Conservation (phyloP, 2,113 vertebrate genomes). For the Nyctereutes procyonoides region DNA sequence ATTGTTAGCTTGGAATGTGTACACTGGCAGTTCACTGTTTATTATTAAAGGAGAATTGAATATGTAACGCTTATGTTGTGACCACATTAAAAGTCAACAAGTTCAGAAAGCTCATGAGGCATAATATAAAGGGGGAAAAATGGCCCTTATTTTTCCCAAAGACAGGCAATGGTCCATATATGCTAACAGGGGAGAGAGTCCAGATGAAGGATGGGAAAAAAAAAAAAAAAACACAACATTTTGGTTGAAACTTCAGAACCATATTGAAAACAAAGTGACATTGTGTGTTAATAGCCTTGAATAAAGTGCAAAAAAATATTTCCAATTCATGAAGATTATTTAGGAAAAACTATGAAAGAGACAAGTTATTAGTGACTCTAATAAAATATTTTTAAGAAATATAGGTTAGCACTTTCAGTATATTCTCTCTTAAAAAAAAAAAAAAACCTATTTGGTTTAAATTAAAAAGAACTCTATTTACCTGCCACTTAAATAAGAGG, state of each 20-base stretch:
- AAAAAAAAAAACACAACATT: not conserved
- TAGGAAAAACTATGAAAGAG: not conserved
- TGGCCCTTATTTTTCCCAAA: not conserved
- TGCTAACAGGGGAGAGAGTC: not conserved
- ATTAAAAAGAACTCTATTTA: not conserved
- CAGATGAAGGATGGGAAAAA: not conserved
- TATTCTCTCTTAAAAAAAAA: not conserved
- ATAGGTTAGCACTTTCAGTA: not conserved
- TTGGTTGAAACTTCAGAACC: not conserved
- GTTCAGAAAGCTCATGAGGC: not conserved
- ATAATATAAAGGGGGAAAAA: not conserved
- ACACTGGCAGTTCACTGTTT: not conserved
- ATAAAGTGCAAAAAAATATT: not conserved
- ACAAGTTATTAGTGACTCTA: not conserved
- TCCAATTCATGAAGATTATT: not conserved
- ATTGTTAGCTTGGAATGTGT: not conserved
- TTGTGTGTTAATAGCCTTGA: not conserved
- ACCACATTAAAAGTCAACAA: not conserved
- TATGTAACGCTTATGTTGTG: not conserved
- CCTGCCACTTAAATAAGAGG: not conserved
- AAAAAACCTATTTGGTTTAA: not conserved
- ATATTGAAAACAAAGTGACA: not conserved
- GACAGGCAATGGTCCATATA: rapidly evolving
- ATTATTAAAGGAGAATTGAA: not conserved
- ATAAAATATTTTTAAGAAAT: not conserved